Evolutionary conservation across 2,888 invertebrate genomes (phyloP).

Genomic region (Oegoconia quadripuncta): DNA sequence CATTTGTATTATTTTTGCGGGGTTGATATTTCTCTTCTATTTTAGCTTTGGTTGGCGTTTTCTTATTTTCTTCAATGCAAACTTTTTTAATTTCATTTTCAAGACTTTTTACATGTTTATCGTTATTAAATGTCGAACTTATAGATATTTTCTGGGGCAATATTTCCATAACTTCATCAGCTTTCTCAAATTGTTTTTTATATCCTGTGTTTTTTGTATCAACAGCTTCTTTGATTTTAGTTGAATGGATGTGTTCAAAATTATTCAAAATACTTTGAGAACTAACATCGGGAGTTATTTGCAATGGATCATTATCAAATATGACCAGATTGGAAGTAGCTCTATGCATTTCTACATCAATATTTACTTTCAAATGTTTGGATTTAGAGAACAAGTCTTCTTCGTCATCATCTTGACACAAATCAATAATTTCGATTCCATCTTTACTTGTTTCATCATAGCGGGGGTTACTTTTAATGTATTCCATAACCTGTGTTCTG

Average conservation of each 20-base stretch:
- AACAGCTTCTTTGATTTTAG: background rate
- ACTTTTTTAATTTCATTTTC: no score
- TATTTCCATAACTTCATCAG: no score
- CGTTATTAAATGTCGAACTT: no score
- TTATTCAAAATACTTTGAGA: slow-evolving; percentile 37
- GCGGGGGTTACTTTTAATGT: background rate
- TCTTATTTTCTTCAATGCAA: no score
- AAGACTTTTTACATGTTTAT: no score
- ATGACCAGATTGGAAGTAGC: slow-evolving; percentile 28
- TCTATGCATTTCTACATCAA: slow-evolving; percentile 20
- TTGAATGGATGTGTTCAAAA: background rate
- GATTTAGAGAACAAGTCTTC: background rate
- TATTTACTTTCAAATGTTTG: background rate
- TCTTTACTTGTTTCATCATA: background rate
- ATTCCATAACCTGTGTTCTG: slow-evolving; percentile 15
- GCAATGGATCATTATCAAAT: slow-evolving; percentile 6
- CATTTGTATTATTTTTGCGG: no score
- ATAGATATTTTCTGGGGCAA: no score
- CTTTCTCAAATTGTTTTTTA: background rate
- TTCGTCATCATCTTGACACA: slow-evolving; percentile 16
- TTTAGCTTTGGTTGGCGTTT: no score
- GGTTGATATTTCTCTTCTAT: no score
- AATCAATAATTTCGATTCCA: slow-evolving; percentile 20
- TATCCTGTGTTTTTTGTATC: background rate
- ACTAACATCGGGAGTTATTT: slow-evolving; percentile 9